phyloP scores from a whole-genome alignment of 2,888 invertebrate genomes.

The Heliconius aoede region DNA sequence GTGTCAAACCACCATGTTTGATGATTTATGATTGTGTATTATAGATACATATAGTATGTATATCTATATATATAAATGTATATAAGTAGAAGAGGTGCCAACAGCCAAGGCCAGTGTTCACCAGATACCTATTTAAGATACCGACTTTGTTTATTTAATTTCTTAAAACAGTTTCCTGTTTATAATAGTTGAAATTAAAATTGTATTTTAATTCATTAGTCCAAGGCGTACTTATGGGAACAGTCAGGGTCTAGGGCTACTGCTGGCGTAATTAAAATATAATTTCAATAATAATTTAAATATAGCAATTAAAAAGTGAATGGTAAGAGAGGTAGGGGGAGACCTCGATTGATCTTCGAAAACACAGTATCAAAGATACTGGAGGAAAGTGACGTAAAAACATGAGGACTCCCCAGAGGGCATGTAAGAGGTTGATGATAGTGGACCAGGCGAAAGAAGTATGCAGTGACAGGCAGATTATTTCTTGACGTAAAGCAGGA shows the following conservation, averaged over 20 bases:
- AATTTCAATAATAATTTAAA: too few species aligned
- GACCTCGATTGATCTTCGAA: too few species aligned
- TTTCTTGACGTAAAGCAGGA: too few species aligned
- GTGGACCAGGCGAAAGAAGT: too few species aligned
- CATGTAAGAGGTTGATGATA: too few species aligned
- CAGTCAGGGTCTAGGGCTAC: constrained; percentile 29
- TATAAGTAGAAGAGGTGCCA: constrained; percentile 51
- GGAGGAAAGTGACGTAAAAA: too few species aligned
- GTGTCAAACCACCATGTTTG: neutral
- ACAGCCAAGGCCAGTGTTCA: constrained; percentile 53
- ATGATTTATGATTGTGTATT: neutral
- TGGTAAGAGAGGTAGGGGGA: too few species aligned
- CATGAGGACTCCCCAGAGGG: too few species aligned
- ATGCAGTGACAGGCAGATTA: too few species aligned
- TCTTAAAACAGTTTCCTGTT: constrained; percentile 56
- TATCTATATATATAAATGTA: constrained; percentile 31
- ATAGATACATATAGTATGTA: neutral
- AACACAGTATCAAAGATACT: too few species aligned
- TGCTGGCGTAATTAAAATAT: neutral
- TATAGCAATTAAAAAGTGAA: too few species aligned
- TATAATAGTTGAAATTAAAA: constrained; percentile 47
- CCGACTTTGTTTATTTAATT: constrained; percentile 55
- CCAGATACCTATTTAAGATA: constrained; percentile 54
- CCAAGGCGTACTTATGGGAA: constrained; percentile 20
- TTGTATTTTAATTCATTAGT: constrained; percentile 37